phyloP scores from a whole-genome alignment of 2,113 vertebrate species.

The Crypturellus undulatus region DNA sequence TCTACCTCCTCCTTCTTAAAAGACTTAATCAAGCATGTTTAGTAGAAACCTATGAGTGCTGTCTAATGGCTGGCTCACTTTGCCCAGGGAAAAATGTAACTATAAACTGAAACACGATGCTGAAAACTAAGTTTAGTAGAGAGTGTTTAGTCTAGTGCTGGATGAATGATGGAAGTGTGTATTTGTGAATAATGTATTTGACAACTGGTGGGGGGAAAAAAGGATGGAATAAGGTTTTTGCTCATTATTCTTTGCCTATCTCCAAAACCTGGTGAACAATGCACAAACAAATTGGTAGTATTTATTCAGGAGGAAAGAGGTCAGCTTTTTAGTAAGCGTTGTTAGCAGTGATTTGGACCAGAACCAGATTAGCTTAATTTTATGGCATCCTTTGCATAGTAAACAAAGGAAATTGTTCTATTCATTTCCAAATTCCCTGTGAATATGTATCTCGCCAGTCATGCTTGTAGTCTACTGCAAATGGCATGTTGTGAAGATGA shows the following conservation, averaged over 20 bases:
- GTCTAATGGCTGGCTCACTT: constrained; percentile 42
- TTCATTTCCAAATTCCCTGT: constrained; percentile 21
- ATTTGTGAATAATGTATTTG: constrained; percentile 73
- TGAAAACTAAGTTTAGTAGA: constrained; percentile 69
- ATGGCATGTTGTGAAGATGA: neutral
- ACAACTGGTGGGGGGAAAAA: constrained; percentile 52
- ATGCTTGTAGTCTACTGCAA: neutral
- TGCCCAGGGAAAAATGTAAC: constrained; percentile 71
- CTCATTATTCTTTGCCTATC: constrained; percentile 44
- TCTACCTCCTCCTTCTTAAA: constrained; percentile 25
- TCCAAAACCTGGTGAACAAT: constrained; percentile 43
- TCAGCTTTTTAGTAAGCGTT: constrained; percentile 48
- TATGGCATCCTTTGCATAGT: constrained; percentile 54
- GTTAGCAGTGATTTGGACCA: constrained; percentile 31
- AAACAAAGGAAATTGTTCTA: constrained; percentile 66
- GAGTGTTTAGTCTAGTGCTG: constrained; percentile 82
- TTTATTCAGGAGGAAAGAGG: constrained; percentile 52
- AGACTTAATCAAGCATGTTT: constrained; percentile 63
- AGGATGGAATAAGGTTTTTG: constrained; percentile 15
- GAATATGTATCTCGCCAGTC: neutral
- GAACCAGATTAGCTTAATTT: constrained; percentile 63
- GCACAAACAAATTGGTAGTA: constrained; percentile 54
- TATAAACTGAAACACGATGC: constrained; percentile 74
- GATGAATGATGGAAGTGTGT: constrained; percentile 71
- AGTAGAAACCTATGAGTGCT: constrained; percentile 54